phyloP scores from a whole-genome alignment of 2,888 invertebrate genomes.

The Xanthia togata region DNA sequence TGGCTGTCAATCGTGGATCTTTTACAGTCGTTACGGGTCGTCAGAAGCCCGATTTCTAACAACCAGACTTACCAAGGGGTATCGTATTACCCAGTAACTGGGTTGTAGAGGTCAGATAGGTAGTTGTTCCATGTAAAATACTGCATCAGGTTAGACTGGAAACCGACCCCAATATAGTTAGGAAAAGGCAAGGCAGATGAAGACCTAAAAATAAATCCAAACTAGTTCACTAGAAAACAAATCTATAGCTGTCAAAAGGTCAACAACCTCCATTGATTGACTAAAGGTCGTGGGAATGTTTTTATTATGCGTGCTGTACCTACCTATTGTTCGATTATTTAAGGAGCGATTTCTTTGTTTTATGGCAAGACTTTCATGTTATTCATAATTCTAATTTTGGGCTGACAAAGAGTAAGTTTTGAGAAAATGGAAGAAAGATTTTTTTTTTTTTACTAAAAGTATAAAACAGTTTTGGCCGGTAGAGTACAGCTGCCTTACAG shows the following conservation, averaged over 20 bases:
- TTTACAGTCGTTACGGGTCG: not conserved
- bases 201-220: conserved; percentile 23
- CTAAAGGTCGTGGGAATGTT: conserved; percentile 59
- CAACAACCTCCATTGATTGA: conserved; percentile 56
- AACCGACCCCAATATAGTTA: too few relatives aligned
- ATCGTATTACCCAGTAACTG: not conserved
- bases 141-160: too few relatives aligned
- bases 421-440: conserved; percentile 6
- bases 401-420: conserved; percentile 12
- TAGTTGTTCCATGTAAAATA: too few relatives aligned
- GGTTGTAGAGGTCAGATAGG: not conserved
- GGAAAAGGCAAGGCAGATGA: not conserved
- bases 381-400: conserved; percentile 18
- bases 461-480: not conserved
- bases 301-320: conserved; percentile 48
- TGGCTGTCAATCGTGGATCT: too few relatives aligned
- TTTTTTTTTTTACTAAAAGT: not conserved
- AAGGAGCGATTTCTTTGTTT: conserved; percentile 33
- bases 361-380: conserved; percentile 9
- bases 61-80: not conserved
- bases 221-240: conserved; percentile 8
- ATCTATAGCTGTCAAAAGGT: conserved; percentile 44
- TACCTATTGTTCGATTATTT: conserved; percentile 26
- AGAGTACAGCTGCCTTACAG: not conserved
- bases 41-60: not conserved